phyloP scores from a whole-genome alignment of 1,140 invertebrate genomes.

The Lordiphosa clarofinis region DNA sequence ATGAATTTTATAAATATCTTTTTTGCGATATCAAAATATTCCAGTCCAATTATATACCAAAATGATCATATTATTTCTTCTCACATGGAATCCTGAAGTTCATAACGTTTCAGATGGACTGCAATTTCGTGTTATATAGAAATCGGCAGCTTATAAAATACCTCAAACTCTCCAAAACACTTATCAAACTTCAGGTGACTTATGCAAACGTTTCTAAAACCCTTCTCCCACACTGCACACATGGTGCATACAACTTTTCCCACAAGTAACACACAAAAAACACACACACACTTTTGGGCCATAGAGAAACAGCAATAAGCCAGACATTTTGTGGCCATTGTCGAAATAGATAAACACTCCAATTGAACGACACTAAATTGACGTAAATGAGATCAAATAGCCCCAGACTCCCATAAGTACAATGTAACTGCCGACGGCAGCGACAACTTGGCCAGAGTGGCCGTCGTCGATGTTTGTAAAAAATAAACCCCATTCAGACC shows the following conservation, averaged over 20 bases:
- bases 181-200: too few species aligned
- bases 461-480: constrained; percentile 32
- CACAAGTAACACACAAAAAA: constrained; percentile 3
- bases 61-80: too few species aligned
- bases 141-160: too few species aligned
- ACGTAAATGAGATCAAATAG: constrained; percentile 69
- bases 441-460: constrained; percentile 36
- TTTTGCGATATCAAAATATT: too few species aligned
- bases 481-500: constrained; percentile 56
- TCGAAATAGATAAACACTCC: constrained; percentile 60
- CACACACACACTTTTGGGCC: constrained; percentile 1
- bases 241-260: background rate
- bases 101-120: too few species aligned
- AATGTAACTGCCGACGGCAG: constrained; percentile 54
- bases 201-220: too few species aligned
- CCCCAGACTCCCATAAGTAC: background rate
- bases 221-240: background rate
- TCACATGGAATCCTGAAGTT: too few species aligned
- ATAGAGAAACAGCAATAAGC: background rate
- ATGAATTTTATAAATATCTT: too few species aligned
- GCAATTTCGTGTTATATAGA: too few species aligned
- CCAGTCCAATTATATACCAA: too few species aligned
- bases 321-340: constrained; percentile 18
- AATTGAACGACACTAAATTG: constrained; percentile 65
- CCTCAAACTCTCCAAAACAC: too few species aligned